Conservation (phyloP, 2,797 vertebrate species). For the Artibeus jamaicensis region DNA sequence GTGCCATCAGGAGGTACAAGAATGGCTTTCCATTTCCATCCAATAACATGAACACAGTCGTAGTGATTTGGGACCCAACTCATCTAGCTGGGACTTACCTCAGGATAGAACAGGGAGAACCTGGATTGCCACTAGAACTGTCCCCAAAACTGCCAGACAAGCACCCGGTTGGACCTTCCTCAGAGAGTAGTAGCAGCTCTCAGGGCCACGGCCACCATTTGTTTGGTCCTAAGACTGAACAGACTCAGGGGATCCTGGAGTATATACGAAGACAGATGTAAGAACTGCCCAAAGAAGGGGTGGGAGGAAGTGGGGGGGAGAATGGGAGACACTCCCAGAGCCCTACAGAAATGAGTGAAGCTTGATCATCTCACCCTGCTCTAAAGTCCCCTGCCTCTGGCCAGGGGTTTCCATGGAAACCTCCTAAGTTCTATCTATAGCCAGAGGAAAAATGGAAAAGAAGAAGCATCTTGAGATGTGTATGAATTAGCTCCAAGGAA, state of each 20-base stretch:
- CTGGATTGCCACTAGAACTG: background rate
- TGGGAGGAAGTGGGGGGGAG: background rate
- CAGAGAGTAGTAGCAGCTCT: background rate
- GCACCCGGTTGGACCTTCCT: background rate
- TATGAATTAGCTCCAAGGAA: slow-evolving; percentile 78
- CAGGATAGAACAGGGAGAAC: background rate
- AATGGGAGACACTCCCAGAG: background rate
- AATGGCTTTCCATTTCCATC: background rate
- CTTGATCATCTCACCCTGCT: slow-evolving; percentile 34
- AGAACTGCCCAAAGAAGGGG: background rate
- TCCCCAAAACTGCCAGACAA: background rate
- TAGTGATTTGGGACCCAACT: background rate
- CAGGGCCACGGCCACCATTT: background rate
- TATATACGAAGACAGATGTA: background rate
- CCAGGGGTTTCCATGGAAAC: slow-evolving; percentile 82
- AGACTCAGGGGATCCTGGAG: background rate
- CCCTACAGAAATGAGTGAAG: slow-evolving; percentile 13
- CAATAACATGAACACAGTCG: background rate
- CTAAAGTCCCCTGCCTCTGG: slow-evolving; percentile 49
- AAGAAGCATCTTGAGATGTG: slow-evolving; percentile 73
- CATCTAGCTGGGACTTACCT: background rate
- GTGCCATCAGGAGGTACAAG: background rate
- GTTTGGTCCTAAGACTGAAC: background rate
- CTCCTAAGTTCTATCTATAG: slow-evolving; percentile 77
- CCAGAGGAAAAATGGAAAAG: slow-evolving; percentile 57